Conservation (phyloP, 2,113 vertebrate species). For the Nibea albiflora region DNA sequence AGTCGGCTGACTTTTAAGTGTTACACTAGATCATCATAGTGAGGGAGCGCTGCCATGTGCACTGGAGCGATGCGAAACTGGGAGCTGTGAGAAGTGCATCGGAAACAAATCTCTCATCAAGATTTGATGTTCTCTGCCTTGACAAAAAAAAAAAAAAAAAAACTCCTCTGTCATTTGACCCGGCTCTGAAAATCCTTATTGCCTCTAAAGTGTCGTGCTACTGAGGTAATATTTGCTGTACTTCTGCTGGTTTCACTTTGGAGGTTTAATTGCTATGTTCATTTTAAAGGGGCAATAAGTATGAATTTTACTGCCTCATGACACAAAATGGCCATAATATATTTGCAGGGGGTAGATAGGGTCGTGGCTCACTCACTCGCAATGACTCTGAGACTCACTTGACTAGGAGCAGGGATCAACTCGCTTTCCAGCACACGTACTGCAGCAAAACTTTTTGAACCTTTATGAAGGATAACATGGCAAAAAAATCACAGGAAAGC, state of each 20-base stretch:
- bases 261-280: constrained; percentile 46
- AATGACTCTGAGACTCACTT: background rate
- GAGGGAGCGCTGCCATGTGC: constrained; percentile 45
- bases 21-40: constrained; percentile 73
- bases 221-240: constrained; percentile 39
- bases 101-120: constrained; percentile 68
- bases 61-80: constrained; percentile 38
- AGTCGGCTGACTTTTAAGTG: constrained; percentile 64
- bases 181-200: constrained; percentile 31
- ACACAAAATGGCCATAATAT: constrained; percentile 29
- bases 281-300: constrained; percentile 37
- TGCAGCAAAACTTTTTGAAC: background rate
- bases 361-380: constrained; percentile 21
- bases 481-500: background rate
- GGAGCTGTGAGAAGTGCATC: constrained; percentile 59
- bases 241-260: constrained; percentile 46
- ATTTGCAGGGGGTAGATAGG: constrained; percentile 4
- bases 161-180: constrained; percentile 13
- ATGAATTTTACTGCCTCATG: constrained; percentile 24
- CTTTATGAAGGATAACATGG: background rate
- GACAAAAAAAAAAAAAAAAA: constrained; percentile 20
- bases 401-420: background rate
- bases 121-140: constrained; percentile 53
- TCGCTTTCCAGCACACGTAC: background rate
- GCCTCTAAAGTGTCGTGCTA: constrained; percentile 29